phyloP scores from a whole-genome alignment of 2,113 vertebrate species.

The Sus scrofa region T2T-Sscrofa CM000820.6:49621001-49621500 shows the following conservation, averaged over 20 bases:
- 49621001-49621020: not conserved
- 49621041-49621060: not conserved
- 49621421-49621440: not conserved
- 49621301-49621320: not conserved
- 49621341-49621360: not conserved
- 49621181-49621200: not conserved
- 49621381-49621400: not conserved
- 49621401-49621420: not conserved
- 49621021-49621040: not conserved
- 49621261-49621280: not conserved
- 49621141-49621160: not conserved
- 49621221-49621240: not conserved
- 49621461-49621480: not conserved
- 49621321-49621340: not conserved
- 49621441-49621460: not conserved
- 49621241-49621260: not conserved
- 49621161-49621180: not conserved
- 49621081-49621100: not conserved
- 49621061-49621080: not conserved
- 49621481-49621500: not conserved
- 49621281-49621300: not conserved
- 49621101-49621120: not conserved
- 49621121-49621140: not conserved
- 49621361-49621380: not conserved
- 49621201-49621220: not conserved